phyloP scores from a whole-genome alignment of 2,888 invertebrate genomes.

The Agriotes lineatus region DNA sequence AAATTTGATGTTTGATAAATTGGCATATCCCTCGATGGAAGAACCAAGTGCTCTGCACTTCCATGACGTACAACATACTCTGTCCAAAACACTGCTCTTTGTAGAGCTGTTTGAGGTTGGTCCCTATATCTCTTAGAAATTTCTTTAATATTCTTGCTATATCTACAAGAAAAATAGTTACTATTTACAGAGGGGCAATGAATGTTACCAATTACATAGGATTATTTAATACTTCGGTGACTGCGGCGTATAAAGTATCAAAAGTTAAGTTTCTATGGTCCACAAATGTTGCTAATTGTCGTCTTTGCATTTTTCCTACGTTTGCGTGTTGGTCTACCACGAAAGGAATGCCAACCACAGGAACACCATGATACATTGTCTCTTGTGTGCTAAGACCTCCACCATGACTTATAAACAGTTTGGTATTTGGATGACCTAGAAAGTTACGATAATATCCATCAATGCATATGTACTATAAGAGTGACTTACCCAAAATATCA shows the following conservation, averaged over 20 bases:
- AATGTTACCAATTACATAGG: slow-evolving; percentile 47
- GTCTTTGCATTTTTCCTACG: slow-evolving; percentile 51
- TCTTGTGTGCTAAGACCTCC: slow-evolving; percentile 53
- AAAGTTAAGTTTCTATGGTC: slow-evolving; percentile 44
- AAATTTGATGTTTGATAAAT: slow-evolving; percentile 40
- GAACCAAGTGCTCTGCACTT: slow-evolving; percentile 37
- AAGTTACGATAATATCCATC: not conserved
- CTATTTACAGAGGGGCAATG: not conserved
- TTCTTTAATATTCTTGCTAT: slow-evolving; percentile 1
- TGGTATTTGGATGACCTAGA: slow-evolving; percentile 44
- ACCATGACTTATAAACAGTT: slow-evolving; percentile 47
- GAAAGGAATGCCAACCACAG: slow-evolving; percentile 53
- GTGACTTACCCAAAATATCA: slow-evolving; percentile 59
- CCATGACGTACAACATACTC: slow-evolving; percentile 46
- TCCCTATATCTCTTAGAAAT: slow-evolving; percentile 47
- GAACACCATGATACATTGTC: slow-evolving; percentile 46
- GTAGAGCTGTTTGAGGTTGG: slow-evolving; percentile 46
- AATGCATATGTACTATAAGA: not conserved
- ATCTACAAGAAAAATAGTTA: not conserved
- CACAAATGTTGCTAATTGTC: slow-evolving; percentile 50
- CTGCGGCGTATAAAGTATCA: slow-evolving; percentile 44
- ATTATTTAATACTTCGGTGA: slow-evolving; percentile 50
- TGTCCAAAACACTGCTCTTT: slow-evolving; percentile 48
- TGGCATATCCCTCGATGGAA: slow-evolving; percentile 39
- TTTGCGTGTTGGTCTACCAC: slow-evolving; percentile 56